Conservation (phyloP, 2,113 vertebrate species). For the Gavia stellata region DNA sequence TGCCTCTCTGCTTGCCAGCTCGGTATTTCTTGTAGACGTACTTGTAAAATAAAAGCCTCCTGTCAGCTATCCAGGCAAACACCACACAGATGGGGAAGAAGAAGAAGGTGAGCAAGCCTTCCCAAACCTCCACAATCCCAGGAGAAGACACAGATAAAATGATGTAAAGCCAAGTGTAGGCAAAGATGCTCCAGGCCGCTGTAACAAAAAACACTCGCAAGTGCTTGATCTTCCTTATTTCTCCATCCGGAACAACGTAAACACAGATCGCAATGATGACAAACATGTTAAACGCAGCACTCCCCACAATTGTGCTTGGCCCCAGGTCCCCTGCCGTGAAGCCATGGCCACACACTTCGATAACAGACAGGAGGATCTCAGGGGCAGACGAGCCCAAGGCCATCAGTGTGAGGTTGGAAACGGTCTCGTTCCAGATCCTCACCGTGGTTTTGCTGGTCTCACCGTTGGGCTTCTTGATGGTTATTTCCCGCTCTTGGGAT, state of each 20-base stretch:
- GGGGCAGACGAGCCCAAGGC: conserved; percentile 94
- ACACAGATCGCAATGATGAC: conserved; percentile 96
- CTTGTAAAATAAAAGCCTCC: conserved; percentile 94
- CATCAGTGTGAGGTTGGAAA: conserved; percentile 97
- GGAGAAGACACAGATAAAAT: conserved; percentile 93
- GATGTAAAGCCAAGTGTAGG: conserved; percentile 95
- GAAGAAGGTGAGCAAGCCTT: conserved; percentile 91
- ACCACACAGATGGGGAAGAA: conserved; percentile 95
- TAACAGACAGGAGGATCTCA: conserved; percentile 93
- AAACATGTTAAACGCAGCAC: conserved; percentile 98
- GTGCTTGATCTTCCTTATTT: conserved; percentile 92
- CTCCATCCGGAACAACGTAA: conserved; percentile 90
- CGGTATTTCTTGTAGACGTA: conserved; percentile 93
- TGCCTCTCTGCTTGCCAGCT: conserved; percentile 86
- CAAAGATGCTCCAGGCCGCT: conserved; percentile 94
- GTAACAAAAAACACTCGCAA: conserved; percentile 95
- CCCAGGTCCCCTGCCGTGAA: conserved; percentile 90
- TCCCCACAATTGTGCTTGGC: conserved; percentile 97
- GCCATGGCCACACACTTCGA: conserved; percentile 94
- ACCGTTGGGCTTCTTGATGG: conserved; percentile 90
- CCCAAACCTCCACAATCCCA: conserved; percentile 93
- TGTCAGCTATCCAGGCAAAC: conserved; percentile 93
- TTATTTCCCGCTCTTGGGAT: conserved; percentile 91
- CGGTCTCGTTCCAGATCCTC: conserved; percentile 95
- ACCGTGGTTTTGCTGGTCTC: conserved; percentile 91